Evolutionary conservation across 2,888 invertebrate genomes (phyloP).

Genomic region (Agrotis puta): DNA sequence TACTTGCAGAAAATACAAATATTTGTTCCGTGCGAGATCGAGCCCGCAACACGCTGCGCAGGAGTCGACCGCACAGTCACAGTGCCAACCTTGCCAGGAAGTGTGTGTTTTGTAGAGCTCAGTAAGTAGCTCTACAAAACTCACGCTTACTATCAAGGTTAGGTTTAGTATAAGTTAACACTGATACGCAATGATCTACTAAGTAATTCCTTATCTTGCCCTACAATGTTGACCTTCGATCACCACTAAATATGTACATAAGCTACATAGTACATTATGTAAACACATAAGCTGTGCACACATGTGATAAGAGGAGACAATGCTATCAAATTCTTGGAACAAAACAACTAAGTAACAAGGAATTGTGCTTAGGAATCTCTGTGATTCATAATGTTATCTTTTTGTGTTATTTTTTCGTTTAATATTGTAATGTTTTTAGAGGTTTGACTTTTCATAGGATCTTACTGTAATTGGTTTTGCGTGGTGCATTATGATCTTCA

Average conservation of each 20-base stretch:
- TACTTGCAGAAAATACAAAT: too few species aligned
- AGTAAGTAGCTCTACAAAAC: too few species aligned
- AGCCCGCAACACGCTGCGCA: too few species aligned
- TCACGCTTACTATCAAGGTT: too few species aligned
- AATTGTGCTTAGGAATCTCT: constrained; percentile 11
- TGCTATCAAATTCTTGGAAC: constrained; percentile 20
- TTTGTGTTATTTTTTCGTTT: not conserved
- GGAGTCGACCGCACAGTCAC: too few species aligned
- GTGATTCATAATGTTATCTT: not conserved
- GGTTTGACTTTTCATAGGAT: not conserved
- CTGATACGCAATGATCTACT: too few species aligned
- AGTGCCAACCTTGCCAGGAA: too few species aligned
- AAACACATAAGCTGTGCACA: constrained; percentile 14
- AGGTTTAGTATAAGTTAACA: too few species aligned
- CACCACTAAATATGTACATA: constrained; percentile 23
- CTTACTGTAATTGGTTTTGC: too few species aligned
- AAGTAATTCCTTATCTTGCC: constrained; percentile 14
- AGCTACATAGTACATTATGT: constrained; percentile 1
- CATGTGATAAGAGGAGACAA: constrained; percentile 35
- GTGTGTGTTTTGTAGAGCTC: too few species aligned
- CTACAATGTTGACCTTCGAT: constrained; percentile 33
- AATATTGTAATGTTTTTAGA: not conserved
- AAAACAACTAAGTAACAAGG: not conserved
- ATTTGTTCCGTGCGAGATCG: too few species aligned
- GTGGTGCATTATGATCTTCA: too few species aligned